Evolutionary conservation across 2,888 invertebrate species (phyloP).

Genomic region (Aquatica leii): DNA sequence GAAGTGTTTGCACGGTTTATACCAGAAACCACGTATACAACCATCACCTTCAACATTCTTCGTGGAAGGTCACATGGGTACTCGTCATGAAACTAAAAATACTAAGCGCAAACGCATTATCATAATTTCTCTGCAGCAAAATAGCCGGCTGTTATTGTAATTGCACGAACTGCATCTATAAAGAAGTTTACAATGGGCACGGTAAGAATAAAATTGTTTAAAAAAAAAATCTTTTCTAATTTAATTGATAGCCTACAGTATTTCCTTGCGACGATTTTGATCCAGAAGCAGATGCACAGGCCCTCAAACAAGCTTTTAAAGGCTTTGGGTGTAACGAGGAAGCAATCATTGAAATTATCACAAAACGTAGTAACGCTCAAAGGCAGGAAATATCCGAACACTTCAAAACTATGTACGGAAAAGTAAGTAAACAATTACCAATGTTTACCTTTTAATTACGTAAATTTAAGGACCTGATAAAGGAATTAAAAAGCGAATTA

Average conservation of each 20-base stretch:
- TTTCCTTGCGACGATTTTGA: constrained; percentile 52
- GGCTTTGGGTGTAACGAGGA: constrained; percentile 68
- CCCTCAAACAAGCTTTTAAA: constrained; percentile 56
- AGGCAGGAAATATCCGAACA: constrained; percentile 71
- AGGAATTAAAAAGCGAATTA: constrained; percentile 87
- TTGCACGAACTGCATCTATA: not conserved
- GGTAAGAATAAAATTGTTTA: constrained; percentile 30
- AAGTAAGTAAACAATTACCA: constrained; percentile 59
- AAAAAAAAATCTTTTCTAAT: not conserved
- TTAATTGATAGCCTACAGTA: constrained; percentile 53
- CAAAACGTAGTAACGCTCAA: constrained; percentile 70
- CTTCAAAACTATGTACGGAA: constrained; percentile 70
- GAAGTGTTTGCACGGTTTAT: not conserved
- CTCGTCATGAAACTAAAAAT: constrained; percentile 24
- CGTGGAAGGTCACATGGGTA: not conserved
- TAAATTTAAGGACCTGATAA: constrained; percentile 71
- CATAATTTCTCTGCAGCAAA: constrained; percentile 5
- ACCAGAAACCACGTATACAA: not conserved
- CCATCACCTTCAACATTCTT: not conserved
- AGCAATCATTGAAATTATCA: constrained; percentile 71
- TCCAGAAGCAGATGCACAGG: constrained; percentile 54
- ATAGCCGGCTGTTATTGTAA: not conserved
- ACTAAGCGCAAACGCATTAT: constrained; percentile 19
- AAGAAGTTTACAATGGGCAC: constrained; percentile 23
- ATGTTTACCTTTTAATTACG: not conserved